phyloP scores from a whole-genome alignment of 2,888 invertebrate species.

The Diabrotica balteata region DNA sequence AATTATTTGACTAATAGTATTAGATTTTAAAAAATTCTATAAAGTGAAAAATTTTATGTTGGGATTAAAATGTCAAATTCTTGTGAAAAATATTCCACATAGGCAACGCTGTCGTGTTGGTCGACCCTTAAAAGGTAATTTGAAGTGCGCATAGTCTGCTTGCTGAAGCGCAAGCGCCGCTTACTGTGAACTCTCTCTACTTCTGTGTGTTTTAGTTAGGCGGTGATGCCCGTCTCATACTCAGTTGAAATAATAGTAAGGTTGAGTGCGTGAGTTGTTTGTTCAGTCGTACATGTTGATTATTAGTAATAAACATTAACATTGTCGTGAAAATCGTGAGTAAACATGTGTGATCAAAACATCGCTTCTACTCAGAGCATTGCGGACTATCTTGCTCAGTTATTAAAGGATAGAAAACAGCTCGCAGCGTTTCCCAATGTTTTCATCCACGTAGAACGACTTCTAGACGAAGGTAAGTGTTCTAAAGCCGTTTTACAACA shows the following conservation, averaged over 20 bases:
- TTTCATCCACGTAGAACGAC: constrained; percentile 98
- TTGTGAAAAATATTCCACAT: background rate
- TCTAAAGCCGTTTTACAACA: constrained; percentile 21
- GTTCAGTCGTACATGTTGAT: constrained; percentile 34
- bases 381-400: constrained; percentile 99
- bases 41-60: too few species aligned
- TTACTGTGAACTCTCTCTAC: constrained; percentile 12
- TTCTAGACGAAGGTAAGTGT: constrained; percentile 94
- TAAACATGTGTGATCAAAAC: constrained; percentile 58
- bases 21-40: too few species aligned
- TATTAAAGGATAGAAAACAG: constrained; percentile 99
- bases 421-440: constrained; percentile 99
- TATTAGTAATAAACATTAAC: constrained; percentile 34
- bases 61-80: too few species aligned
- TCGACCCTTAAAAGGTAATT: constrained; percentile 45
- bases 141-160: constrained; percentile 48
- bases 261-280: constrained; percentile 39
- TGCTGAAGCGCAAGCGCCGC: constrained; percentile 40
- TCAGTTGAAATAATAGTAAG: constrained; percentile 41
- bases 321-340: constrained; percentile 29
- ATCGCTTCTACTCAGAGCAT: constrained; percentile 86
- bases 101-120: constrained; percentile 20
- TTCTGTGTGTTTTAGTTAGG: constrained; percentile 24
- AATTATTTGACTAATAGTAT: too few species aligned
- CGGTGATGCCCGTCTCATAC: constrained; percentile 30